Evolutionary conservation across 2,888 invertebrate genomes (phyloP).

Genomic region (Melolontha melolontha): DNA sequence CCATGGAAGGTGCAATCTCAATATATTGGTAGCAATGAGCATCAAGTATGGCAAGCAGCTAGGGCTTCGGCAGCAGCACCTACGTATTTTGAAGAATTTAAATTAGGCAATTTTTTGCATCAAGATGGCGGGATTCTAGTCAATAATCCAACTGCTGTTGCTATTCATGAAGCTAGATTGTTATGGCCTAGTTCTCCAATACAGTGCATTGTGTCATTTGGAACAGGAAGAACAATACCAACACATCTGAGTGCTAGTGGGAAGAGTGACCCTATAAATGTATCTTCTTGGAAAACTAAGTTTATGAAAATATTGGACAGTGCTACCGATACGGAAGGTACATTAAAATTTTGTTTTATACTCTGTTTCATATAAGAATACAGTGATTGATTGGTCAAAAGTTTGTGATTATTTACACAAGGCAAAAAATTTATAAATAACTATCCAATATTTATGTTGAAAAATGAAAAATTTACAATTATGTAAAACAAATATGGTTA

Average conservation of each 20-base stretch:
- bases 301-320: constrained; percentile 85
- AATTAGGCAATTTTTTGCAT: constrained; percentile 76
- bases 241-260: constrained; percentile 57
- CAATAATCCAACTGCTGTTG: constrained; percentile 91
- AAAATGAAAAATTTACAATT: too few relatives aligned
- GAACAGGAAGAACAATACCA: constrained; percentile 76
- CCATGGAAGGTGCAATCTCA: constrained; percentile 77
- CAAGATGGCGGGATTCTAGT: constrained; percentile 87
- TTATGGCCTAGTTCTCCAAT: constrained; percentile 83
- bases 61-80: constrained; percentile 93
- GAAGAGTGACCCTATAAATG: constrained; percentile 55
- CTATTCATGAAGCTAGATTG: constrained; percentile 86
- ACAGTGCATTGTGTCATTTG: constrained; percentile 85
- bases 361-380: too few relatives aligned
- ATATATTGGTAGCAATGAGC: constrained; percentile 78
- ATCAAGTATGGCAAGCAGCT: constrained; percentile 85
- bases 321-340: constrained; percentile 89
- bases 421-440: too few relatives aligned
- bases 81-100: constrained; percentile 88
- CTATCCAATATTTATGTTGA: too few relatives aligned
- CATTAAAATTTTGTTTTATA: background rate
- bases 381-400: too few relatives aligned
- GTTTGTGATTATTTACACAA: too few relatives aligned
- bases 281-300: constrained; percentile 80
- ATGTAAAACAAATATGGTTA: too few relatives aligned